Percentiles rank a stretch among this genome's conserved stretches.
Evolutionary conservation across 1,140 invertebrate genomes (phyloP).

Genomic region (Solenopsis fugax): DNA sequence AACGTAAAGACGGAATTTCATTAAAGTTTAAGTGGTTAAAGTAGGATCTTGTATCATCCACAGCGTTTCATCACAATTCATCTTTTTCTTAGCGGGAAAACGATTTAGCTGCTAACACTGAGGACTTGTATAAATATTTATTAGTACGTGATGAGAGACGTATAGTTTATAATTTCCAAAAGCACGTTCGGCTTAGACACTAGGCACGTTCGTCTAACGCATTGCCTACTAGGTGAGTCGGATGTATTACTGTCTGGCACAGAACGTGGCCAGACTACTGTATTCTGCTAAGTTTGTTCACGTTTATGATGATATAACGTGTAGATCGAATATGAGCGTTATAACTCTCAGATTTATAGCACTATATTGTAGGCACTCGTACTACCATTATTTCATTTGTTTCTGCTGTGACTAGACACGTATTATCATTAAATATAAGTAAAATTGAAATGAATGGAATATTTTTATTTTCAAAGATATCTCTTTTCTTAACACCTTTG

Average conservation of each 20-base stretch:
- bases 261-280: constrained; percentile 57
- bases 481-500: background rate
- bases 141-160: constrained; percentile 16
- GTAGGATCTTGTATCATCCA: background rate
- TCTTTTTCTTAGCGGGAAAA: background rate
- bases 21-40: background rate
- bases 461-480: background rate
- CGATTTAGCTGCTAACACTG: background rate
- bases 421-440: background rate
- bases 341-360: constrained; percentile 40
- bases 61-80: background rate
- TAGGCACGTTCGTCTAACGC: constrained; percentile 69
- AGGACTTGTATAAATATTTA: constrained; percentile 35
- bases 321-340: constrained; percentile 46
- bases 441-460: background rate
- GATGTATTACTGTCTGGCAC: constrained; percentile 45
- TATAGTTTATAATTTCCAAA: constrained; percentile 63
- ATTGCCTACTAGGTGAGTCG: constrained; percentile 70
- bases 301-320: constrained; percentile 60
- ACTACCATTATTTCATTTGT: background rate
- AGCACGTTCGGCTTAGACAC: constrained; percentile 70
- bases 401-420: background rate
- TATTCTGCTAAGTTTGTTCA: constrained; percentile 62
- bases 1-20: background rate
- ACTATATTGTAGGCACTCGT: constrained; percentile 9